Conservation (phyloP, 2,113 vertebrate genomes). For the Macheiramphus alcinus region DNA sequence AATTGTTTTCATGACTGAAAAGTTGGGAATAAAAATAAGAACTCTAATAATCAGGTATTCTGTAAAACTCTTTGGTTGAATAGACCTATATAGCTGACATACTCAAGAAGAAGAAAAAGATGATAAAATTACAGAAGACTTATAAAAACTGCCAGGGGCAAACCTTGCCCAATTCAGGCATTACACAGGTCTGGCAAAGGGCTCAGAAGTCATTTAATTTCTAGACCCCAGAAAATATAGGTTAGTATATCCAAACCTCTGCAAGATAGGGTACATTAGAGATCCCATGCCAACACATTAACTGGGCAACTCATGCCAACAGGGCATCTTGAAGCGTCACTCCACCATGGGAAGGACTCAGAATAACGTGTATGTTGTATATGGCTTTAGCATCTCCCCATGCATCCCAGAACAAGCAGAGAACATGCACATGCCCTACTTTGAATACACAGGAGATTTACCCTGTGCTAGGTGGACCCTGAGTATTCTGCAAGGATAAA, state of each 20-base stretch:
- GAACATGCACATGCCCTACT: background rate
- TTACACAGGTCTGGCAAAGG: background rate
- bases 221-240: background rate
- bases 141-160: background rate
- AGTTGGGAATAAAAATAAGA: background rate
- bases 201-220: background rate
- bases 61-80: background rate
- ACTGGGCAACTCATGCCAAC: background rate
- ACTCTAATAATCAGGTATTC: background rate
- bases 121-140: background rate
- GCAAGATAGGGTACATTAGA: background rate
- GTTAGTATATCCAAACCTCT: background rate
- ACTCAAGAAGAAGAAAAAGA: background rate
- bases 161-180: background rate
- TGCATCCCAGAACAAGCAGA: background rate
- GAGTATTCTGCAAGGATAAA: background rate
- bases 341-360: background rate
- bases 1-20: background rate
- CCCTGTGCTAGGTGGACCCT: background rate
- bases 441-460: background rate
- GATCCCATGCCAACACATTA: too few species aligned
- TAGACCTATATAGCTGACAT: background rate
- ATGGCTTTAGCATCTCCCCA: background rate
- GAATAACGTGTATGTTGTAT: too few species aligned
- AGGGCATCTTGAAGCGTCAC: background rate